These are phyloP conservation scores for Rhinolophus sinicus DNA, from an alignment of 2,113 vertebrate genomes.

Conservation along the genomic window DNA sequence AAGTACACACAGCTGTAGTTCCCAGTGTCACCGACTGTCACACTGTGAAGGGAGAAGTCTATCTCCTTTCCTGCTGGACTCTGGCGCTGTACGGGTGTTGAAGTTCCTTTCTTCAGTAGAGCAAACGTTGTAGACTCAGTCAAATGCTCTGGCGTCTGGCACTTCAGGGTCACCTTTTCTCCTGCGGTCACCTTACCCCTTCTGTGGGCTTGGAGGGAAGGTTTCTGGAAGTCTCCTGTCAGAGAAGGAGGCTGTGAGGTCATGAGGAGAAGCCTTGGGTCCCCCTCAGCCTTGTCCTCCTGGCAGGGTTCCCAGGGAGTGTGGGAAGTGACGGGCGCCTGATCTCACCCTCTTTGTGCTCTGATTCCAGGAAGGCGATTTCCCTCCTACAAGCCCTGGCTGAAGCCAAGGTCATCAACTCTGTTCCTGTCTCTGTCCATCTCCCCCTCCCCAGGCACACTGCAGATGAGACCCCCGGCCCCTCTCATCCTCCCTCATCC, in stretches of 20 bases:
- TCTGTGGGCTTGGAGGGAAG: background rate
- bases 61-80: rapidly evolving
- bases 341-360: background rate
- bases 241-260: background rate
- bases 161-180: background rate
- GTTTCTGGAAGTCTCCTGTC: background rate
- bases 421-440: background rate
- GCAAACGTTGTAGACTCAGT: rapidly evolving
- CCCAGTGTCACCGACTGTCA: background rate
- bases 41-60: background rate
- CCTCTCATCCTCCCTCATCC: background rate
- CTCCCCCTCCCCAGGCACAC: background rate
- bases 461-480: background rate
- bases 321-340: background rate
- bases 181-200: background rate
- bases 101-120: background rate
- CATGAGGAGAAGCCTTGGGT: background rate
- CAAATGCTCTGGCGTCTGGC: rapidly evolving
- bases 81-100: rapidly evolving
- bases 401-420: no score
- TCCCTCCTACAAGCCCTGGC: background rate
- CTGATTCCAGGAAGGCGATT: background rate
- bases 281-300: background rate
- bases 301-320: background rate
- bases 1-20: conserved; percentile 36